Percentiles rank a stretch among this genome's conserved stretches.
phyloP scores from a whole-genome alignment of 2,797 vertebrate genomes.

The Tauraco hartlaubi region DNA sequence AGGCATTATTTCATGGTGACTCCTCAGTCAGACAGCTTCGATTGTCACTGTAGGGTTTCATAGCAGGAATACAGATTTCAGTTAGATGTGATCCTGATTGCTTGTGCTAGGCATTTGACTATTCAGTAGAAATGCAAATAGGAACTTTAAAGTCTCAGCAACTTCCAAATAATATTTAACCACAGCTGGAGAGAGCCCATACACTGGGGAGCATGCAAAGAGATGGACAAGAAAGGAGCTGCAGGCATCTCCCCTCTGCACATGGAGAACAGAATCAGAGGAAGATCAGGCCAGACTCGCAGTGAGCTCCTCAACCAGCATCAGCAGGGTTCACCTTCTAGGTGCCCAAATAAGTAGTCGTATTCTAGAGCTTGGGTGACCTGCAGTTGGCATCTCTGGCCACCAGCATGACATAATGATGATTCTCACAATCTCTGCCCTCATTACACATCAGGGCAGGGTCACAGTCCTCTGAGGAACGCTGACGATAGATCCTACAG shows the following conservation, averaged over 20 bases:
- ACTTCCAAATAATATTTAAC: not conserved
- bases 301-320: not conserved
- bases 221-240: not conserved
- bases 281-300: not conserved
- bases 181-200: not conserved
- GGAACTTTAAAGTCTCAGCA: not conserved
- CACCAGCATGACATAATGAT: accelerated
- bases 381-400: not conserved
- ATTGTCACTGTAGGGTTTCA: not conserved
- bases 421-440: not conserved
- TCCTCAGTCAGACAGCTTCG: not conserved
- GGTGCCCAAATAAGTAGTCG: not conserved
- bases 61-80: accelerated
- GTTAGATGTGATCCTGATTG: not conserved
- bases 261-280: accelerated
- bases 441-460: not conserved
- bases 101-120: not conserved
- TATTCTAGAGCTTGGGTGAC: not conserved
- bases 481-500: not conserved
- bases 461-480: not conserved
- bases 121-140: not conserved
- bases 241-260: not conserved
- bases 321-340: not conserved
- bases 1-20: not conserved
- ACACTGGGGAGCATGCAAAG: not conserved